Percentiles rank a stretch among this genome's conserved stretches.
phyloP scores from a whole-genome alignment of 1,140 invertebrate species.

The Charaxes varanes region DNA sequence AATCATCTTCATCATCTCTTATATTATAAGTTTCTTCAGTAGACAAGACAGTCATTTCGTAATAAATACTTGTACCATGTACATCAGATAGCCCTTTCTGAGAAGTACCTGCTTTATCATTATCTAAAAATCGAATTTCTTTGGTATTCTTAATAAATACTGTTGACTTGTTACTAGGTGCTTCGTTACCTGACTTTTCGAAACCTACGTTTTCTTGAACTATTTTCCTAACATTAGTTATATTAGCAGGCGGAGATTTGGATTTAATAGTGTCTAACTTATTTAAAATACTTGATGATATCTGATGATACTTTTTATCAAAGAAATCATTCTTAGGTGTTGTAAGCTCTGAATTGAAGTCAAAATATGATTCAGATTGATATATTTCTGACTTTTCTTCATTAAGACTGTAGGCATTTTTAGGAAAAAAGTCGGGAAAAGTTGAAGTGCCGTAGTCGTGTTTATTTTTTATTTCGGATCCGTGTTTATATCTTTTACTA shows the following conservation, averaged over 20 bases:
- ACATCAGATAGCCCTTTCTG: conserved; percentile 61
- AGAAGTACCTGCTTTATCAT: conserved; percentile 46
- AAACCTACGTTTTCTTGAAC: conserved; percentile 43
- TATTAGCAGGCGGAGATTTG: conserved; percentile 38
- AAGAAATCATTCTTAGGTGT: conserved; percentile 65
- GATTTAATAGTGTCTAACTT: conserved; percentile 47
- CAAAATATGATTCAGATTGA: conserved; percentile 52
- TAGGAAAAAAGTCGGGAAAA: conserved; percentile 51
- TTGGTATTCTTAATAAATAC: conserved; percentile 66
- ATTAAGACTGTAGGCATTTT: conserved; percentile 38
- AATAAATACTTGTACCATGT: conserved; percentile 67
- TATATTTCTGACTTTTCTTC: conserved; percentile 40
- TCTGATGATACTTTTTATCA: conserved; percentile 54
- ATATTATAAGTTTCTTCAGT: conserved; percentile 66
- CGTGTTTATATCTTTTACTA: conserved; percentile 29
- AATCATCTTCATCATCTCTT: conserved; percentile 54
- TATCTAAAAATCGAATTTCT: conserved; percentile 58
- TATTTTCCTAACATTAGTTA: conserved; percentile 40
- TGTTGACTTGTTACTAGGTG: conserved; percentile 55
- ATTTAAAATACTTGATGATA: conserved; percentile 58
- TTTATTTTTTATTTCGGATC: conserved; percentile 34
- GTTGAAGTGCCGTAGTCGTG: conserved; percentile 40
- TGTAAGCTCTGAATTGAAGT: conserved; percentile 57
- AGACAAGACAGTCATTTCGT: conserved; percentile 66
- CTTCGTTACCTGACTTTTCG: conserved; percentile 41